Evolutionary conservation across 2,888 invertebrate genomes (phyloP), one percentile per base, ranked within the genome.

Genomic region (Disparrhopalites patrizii): DNA sequence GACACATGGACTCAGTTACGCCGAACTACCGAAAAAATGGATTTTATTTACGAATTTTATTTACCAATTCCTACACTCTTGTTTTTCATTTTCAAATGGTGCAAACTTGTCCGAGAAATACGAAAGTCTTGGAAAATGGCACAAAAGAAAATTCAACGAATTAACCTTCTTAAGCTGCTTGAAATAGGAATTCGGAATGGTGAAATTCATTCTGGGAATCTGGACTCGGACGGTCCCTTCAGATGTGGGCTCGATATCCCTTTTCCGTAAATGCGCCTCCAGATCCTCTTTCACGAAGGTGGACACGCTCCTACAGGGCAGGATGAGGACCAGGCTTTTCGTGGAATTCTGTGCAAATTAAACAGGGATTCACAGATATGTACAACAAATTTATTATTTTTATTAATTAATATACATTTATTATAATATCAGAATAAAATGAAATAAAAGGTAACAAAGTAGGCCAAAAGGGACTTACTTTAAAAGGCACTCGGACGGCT

Each of bases 1-100:
- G 70, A 50, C 72, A 73, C 67, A 73, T 69, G 10, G 69, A 68
- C 36, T 70, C 70, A 25, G 70, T 73, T 2, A 73, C 55, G n/a
- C 72, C 72, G 68, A 73, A 69, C 72, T 72, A 27, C 4, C 13
- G 18, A 43, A 43, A 43, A 20, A 13, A 43, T 52, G 27, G 18
- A 52, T 30, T 27, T 25, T 25, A 52, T 27, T 28, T 13, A 52
- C 15, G 43, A 43, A 18, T 18, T 10, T 15, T 5, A 43, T 43
- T 43, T 43, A 43, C n/a, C n/a, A n/a, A n/a, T n/a, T n/a, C n/a
- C n/a, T n/a, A n/a, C n/a, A n/a, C n/a, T 36, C 8, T 36, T 36
- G 8, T 13, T 8, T 13, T 13, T 36, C 36, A 36, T 36, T 36
- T 36, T 13, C n/a, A n/a, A 13, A 8, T 8, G 8, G 36, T 36